These are phyloP conservation scores for Chionis minor DNA, from an alignment of 2,113 vertebrate species.

Conservation along the genomic window DNA sequence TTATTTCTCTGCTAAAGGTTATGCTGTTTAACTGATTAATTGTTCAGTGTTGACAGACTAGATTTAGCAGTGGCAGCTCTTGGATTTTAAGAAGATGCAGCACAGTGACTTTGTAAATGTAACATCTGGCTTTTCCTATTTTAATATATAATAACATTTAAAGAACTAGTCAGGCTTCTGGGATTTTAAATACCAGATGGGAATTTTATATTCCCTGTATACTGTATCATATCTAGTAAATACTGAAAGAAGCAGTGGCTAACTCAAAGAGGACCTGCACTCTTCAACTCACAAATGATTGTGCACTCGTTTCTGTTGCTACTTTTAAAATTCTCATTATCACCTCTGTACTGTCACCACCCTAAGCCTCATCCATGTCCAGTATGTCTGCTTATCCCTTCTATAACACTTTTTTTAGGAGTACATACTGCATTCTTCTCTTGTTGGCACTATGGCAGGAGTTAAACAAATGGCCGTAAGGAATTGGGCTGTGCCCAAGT, in stretches of 20 bases:
- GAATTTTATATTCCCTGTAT: background rate
- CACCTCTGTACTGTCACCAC: background rate
- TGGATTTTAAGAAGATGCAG: background rate
- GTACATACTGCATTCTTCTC: background rate
- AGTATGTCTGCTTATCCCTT: background rate
- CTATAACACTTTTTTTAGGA: background rate
- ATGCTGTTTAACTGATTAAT: slow-evolving; percentile 1
- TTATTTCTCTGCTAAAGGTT: slow-evolving; percentile 9
- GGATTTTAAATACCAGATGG: background rate
- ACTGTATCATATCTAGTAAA: background rate
- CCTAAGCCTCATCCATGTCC: background rate
- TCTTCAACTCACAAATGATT: background rate
- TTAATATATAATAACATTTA: background rate
- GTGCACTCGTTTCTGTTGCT: background rate
- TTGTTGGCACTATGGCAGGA: background rate
- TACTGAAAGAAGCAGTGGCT: background rate
- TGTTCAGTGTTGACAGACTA: background rate
- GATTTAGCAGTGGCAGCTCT: background rate
- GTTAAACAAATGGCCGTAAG: background rate
- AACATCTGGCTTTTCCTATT: slow-evolving; percentile 23
- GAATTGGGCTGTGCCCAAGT: background rate
- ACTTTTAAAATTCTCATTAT: background rate
- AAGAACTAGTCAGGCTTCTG: slow-evolving; percentile 4
- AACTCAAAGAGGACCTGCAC: background rate
- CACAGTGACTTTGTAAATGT: background rate